Base-by-base conservation (phyloP, 2,888 invertebrate species). In the Theodoxus fluviatilis region DNA sequence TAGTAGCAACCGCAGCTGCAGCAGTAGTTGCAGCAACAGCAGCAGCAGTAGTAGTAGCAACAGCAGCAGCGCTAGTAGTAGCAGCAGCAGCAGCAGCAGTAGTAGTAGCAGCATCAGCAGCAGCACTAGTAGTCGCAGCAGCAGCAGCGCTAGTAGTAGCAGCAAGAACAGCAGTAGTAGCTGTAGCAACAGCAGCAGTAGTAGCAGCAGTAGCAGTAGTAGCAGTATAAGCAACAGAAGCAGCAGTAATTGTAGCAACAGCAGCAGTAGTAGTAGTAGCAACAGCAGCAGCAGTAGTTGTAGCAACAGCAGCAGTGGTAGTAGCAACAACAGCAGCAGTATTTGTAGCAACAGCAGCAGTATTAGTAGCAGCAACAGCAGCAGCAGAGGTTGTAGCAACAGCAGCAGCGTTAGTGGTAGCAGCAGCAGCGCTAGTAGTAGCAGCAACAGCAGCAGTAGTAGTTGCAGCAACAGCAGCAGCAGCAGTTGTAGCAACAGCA, bases 381-480 rank as follows among this genome's bases (percentile, higher is more conserved):
- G 67, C 38, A 67, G 67, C 38, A 67, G 67, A 31, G 66, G 69
- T 65, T 67, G 69, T 40, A 64, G 69, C 49, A 68, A 63, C 49
- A 68, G 69, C 49, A 68, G 69, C 33, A 64, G 69, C 49, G 66
- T 63, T 65, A 68, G 69, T 68, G 66, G 69, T 38, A 68, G 69
- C 33, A 68, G 69, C 33, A 68, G 69, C 49, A 57, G 57, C 25
- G n/a, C 12, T 22, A 57, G 57, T 22, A 57, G 57, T 22, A 57
- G 57, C 25, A 57, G 57, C 25, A 57, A 22, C 25, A 57, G 57
- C 25, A 57, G 57, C 25, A 57, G 57, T 22, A 57, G 57, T 22
- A 57, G 57, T 57, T 15, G 57, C 25, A 57, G 57, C 25, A 57
- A 22, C 25, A 57, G 57, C 25, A 57, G 57, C 25, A 57, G 57